These are phyloP conservation scores for Spinibarbus caldwelli DNA, from an alignment of 2,797 vertebrate species.

Conservation along the genomic window DNA sequence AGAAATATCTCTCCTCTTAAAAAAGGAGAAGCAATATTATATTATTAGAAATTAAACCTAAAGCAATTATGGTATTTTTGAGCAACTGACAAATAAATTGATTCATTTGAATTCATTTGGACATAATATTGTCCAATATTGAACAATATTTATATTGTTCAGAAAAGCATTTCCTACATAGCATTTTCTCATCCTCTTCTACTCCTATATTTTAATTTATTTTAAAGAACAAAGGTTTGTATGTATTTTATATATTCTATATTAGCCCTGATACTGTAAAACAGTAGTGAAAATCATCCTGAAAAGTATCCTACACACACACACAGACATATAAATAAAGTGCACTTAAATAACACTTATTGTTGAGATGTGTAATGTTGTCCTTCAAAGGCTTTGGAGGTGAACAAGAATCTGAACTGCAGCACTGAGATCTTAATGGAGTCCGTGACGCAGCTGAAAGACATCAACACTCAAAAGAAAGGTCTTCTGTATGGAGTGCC, in stretches of 20 bases:
- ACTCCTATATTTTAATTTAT: no score
- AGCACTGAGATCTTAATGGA: slow-evolving; percentile 79
- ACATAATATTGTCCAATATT: no score
- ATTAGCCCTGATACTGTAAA: no score
- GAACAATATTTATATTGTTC: no score
- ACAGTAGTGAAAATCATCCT: no score
- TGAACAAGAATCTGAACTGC: slow-evolving; percentile 80
- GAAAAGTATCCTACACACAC: no score
- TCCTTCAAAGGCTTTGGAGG: slow-evolving; percentile 77
- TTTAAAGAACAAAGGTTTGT: no score
- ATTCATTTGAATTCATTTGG: neutral
- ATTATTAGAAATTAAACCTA: neutral
- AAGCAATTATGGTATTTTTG: neutral
- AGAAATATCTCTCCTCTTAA: neutral
- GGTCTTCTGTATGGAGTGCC: slow-evolving; percentile 86
- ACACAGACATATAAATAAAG: no score
- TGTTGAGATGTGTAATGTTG: slow-evolving; percentile 3
- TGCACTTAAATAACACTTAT: no score
- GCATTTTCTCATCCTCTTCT: no score
- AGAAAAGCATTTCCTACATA: no score
- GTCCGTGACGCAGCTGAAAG: slow-evolving; percentile 75
- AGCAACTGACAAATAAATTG: neutral
- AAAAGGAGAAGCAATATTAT: neutral
- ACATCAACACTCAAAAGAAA: slow-evolving; percentile 62
- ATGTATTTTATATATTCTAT: no score